phyloP scores from a whole-genome alignment of 2,888 invertebrate species.

The Ichneumon xanthorius region DNA sequence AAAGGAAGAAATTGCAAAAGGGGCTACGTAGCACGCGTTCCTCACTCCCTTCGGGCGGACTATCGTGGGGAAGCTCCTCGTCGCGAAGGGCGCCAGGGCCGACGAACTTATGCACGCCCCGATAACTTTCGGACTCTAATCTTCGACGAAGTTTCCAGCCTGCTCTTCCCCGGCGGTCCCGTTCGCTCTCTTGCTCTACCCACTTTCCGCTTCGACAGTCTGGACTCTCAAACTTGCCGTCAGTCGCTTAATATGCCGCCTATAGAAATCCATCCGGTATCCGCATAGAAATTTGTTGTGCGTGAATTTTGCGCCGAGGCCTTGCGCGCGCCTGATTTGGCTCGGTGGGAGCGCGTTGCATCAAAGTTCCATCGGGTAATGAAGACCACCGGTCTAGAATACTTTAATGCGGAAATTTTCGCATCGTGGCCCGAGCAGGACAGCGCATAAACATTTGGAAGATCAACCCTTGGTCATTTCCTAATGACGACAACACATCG shows the following conservation, averaged over 20 bases:
- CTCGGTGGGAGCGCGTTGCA: background rate
- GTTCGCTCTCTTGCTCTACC: slow-evolving; percentile 17
- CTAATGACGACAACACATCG: too few relatives aligned
- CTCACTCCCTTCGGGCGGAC: slow-evolving; percentile 1
- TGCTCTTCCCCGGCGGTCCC: slow-evolving; percentile 13
- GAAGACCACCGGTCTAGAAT: background rate
- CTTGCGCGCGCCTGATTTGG: background rate
- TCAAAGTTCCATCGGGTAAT: background rate
- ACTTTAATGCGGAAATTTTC: too few relatives aligned
- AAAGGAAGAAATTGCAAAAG: background rate
- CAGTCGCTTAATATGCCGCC: slow-evolving; percentile 28
- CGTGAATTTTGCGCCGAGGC: background rate
- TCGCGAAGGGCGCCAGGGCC: slow-evolving; percentile 67
- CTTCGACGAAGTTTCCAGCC: slow-evolving; percentile 65
- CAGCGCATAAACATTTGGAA: too few relatives aligned
- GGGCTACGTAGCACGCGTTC: slow-evolving; percentile 50
- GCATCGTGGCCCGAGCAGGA: too few relatives aligned
- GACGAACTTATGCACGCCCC: slow-evolving; percentile 73
- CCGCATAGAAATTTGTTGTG: slow-evolving; percentile 14
- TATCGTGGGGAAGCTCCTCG: slow-evolving; percentile 68
- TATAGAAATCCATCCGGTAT: slow-evolving; percentile 15
- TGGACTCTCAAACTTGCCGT: slow-evolving; percentile 38
- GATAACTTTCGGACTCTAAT: slow-evolving; percentile 75
- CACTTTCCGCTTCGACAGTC: slow-evolving; percentile 43
- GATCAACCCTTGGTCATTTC: too few relatives aligned